Evolutionary conservation across 1,140 invertebrate genomes (phyloP).

Genomic region (Lepidurus arcticus): DNA sequence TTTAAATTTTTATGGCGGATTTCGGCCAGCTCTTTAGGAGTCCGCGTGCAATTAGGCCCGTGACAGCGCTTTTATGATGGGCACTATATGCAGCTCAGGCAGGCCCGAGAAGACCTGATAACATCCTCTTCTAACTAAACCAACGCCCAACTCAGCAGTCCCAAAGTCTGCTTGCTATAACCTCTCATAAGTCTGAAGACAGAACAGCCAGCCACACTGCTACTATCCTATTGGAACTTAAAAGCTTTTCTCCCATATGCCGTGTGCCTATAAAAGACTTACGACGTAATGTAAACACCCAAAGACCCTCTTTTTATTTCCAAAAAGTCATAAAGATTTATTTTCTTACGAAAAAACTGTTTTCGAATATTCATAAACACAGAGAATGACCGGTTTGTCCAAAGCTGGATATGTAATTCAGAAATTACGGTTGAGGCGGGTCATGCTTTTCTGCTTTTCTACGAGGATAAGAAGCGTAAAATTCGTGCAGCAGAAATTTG

Average conservation of each 20-base stretch:
- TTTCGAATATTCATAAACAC: no score
- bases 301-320: background rate
- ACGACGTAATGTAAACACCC: background rate
- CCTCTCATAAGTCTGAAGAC: background rate
- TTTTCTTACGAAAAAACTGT: no score
- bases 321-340: no score
- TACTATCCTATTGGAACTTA: background rate
- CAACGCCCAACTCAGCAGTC: background rate
- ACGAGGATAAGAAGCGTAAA: no score
- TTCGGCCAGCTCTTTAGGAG: background rate
- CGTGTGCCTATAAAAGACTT: background rate
- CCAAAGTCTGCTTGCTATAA: background rate
- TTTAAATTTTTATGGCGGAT: constrained; percentile 6
- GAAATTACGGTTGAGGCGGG: no score
- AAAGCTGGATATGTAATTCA: no score
- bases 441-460: no score
- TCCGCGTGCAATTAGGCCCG: background rate
- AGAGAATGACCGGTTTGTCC: no score
- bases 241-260: constrained; percentile 3
- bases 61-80: constrained; percentile 6
- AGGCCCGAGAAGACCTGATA: background rate
- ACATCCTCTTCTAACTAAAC: background rate
- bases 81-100: constrained; percentile 14
- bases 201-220: background rate
- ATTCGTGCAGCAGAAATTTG: background rate